A percentile compares a stretch with the other conserved stretches of the same genome.
These are phyloP conservation scores for Trypoxylus dichotomus DNA, from an alignment of 1,140 invertebrate species.

Conservation along the genomic window DNA sequence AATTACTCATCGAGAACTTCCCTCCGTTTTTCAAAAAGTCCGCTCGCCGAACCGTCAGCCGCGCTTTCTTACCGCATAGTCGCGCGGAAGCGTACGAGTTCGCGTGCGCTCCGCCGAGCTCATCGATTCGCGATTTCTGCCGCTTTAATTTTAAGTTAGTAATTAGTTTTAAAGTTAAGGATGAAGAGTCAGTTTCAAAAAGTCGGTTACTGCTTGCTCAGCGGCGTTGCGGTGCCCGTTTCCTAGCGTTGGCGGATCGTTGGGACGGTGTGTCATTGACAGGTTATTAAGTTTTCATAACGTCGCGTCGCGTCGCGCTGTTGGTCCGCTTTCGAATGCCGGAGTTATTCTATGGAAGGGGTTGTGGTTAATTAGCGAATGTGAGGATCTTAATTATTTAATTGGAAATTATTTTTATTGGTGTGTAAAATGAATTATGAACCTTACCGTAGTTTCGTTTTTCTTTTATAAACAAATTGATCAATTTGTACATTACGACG, in stretches of 20 bases:
- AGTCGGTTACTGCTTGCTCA: neutral
- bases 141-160: slow-evolving; percentile 21
- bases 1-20: neutral
- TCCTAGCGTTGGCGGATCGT: neutral
- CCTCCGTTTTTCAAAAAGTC: neutral
- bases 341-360: too few relatives aligned
- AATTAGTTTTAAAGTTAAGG: slow-evolving; percentile 18
- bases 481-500: too few relatives aligned
- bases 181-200: neutral
- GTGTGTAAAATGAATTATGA: too few relatives aligned
- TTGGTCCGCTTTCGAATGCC: too few relatives aligned
- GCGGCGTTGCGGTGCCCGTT: neutral
- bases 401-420: too few relatives aligned
- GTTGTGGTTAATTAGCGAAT: too few relatives aligned
- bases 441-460: too few relatives aligned
- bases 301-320: too few relatives aligned
- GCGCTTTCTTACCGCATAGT: neutral
- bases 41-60: neutral
- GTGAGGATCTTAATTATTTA: too few relatives aligned
- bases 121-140: slow-evolving; percentile 5
- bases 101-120: neutral
- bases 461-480: too few relatives aligned
- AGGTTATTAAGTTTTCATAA: slow-evolving; percentile 9
- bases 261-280: neutral
- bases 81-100: neutral